Evolutionary conservation across 2,113 vertebrate species (phyloP).

Genomic region (Hydrolagus affinis): DNA sequence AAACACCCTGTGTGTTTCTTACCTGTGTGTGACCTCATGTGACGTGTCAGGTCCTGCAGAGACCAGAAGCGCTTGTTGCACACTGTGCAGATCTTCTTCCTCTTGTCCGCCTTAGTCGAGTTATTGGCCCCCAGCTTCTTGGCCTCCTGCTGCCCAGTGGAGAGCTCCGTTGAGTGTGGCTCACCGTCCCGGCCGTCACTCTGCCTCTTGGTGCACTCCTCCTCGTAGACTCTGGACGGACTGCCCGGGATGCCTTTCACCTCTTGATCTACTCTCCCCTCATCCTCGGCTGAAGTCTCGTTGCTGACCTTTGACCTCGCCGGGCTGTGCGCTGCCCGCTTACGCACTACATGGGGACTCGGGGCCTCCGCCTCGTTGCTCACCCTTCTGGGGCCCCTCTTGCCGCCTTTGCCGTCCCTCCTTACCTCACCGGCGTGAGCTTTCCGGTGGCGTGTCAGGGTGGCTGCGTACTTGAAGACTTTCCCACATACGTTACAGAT

Average conservation of each 20-base stretch:
- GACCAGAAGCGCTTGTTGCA: slow-evolving; percentile 97
- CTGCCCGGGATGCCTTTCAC: slow-evolving; percentile 47
- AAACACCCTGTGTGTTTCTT: slow-evolving; percentile 37
- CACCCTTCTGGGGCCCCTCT: slow-evolving; percentile 42
- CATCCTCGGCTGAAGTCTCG: slow-evolving; percentile 45
- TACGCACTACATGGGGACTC: slow-evolving; percentile 43
- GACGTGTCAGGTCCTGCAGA: slow-evolving; percentile 90
- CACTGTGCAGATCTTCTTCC: slow-evolving; percentile 92
- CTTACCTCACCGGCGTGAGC: slow-evolving; percentile 64
- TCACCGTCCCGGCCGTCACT: slow-evolving; percentile 45
- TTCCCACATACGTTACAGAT: slow-evolving; percentile 76
- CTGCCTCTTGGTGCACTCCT: slow-evolving; percentile 49
- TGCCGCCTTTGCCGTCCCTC: slow-evolving; percentile 45
- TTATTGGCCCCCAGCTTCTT: slow-evolving; percentile 61
- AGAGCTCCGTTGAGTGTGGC: slow-evolving; percentile 66
- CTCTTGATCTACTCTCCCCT: slow-evolving; percentile 45
- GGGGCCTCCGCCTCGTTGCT: slow-evolving; percentile 44
- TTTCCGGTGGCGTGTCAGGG: slow-evolving; percentile 80
- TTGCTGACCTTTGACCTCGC: neutral
- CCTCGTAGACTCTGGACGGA: slow-evolving; percentile 59
- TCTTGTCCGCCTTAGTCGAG: slow-evolving; percentile 77
- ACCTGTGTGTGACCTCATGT: slow-evolving; percentile 98
- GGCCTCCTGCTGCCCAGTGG: slow-evolving; percentile 55
- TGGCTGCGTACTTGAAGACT: slow-evolving; percentile 84
- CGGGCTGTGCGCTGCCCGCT: neutral